Evolutionary conservation across 2,113 vertebrate species (phyloP), one percentile per base, ranked within the genome.

Genomic region (Pardalotus punctatus): DNA sequence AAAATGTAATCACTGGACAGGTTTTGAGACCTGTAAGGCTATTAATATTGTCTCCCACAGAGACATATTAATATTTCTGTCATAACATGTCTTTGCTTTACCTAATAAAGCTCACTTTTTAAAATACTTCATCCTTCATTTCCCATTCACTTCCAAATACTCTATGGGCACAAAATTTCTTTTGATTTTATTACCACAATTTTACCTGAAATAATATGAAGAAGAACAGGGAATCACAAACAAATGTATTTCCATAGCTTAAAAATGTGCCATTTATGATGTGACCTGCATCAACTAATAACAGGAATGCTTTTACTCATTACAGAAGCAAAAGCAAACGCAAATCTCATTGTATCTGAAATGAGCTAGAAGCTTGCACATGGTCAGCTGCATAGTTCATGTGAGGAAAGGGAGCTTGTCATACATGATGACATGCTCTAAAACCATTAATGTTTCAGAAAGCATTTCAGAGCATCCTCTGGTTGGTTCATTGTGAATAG

Each of bases 371-470:
- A 69, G 18, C 17, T 16, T 31, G 45, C 43, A 40, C 5, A 1
- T 17, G 38, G 35, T 35, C 56, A 36, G 42, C 45, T 21, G 12
- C 0, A 0, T 11, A 45, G 54, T 17, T 93, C 47, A 8, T 58
- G 17, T 54, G 29, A 86, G 78, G 77, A 81, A 47, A 74, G 22
- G 27, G 12, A 77, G n/a, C 14, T 72, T 65, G 24, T 47, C 56
- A 76, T 76, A 43, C 47, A 53, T 77, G 33, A 91, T 85, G 51
- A 86, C 25, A 87, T 92, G 88, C 77, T 96, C 88, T 83, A 93
- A 92, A 93, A 70, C 92, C 91, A 95, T 95, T 95, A 92, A 86
- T 88, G 84, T 81, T 94, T 95, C 81, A 97, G 83, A 92, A 76
- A 82, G 78, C 62, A 60, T 57, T 92, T 93, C 62, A 60, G 65